Base-by-base conservation (phyloP, 2,113 vertebrate species). In the Actenoides lindsayi region DNA sequence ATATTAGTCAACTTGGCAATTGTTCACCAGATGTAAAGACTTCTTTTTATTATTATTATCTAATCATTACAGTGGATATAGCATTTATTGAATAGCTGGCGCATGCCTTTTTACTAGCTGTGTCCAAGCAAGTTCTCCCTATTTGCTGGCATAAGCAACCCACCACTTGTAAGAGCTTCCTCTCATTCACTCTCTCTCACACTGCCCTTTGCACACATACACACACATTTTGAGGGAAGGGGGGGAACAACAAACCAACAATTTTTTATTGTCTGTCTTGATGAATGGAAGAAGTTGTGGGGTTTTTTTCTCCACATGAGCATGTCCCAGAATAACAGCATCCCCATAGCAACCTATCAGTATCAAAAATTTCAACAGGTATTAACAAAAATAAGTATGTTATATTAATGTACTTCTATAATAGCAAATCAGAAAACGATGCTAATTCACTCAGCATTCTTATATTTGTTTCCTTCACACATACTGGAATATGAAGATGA, bases 191-290 rank as follows among this genome's bases (percentile, higher is more conserved):
- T 35, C 37, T 28, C n/a, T 5, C 48, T 11, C 2, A 2, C 21
- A 3, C 4, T 28, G 37, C 4, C 24, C 17, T 39, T 0, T 56
- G 33, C 25, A 37, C 44, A 50, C 2, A 5, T 10, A 2, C 11
- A 81, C 21, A 27, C 33, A 35, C 21, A 31, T 10, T 41, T 41
- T 41, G 41, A 68, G 1, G 27, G 37, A 37, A n/a, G 14, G 6
- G 13, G 2, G 1, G 30, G 21, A 27, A 24, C 14, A 37, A 0
- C 8, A 51, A 25, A 25, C 6, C 0, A 46, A 21, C 25, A 28
- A 5, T 33, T 41, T 84, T 73, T 41, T 65, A 39, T n/a, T 78
- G 35, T 41, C 42, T 84, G 21, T 75, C n/a, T 42, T 92, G n/a
- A 16, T 82, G 70, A 93, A 63, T 25, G n/a, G 28, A 87, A 82